phyloP scores from a whole-genome alignment of 2,797 vertebrate species.

The Phrynocephalus vlangalii region DNA sequence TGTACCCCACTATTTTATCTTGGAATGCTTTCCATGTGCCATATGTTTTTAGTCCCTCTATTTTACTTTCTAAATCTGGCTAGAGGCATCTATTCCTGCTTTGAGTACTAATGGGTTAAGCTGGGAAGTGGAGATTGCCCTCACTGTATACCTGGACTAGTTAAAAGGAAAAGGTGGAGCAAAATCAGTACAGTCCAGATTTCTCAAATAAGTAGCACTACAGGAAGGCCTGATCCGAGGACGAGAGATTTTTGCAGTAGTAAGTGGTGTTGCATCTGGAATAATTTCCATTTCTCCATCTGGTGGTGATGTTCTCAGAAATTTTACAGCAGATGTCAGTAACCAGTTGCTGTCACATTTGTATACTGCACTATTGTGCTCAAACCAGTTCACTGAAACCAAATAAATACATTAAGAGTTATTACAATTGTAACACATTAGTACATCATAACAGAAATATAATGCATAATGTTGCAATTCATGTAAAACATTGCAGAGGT shows the following conservation, averaged over 20 bases:
- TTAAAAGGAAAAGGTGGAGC: not conserved
- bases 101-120: constrained; percentile 34
- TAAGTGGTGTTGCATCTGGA: not conserved
- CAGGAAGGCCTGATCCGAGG: not conserved
- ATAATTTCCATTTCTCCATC: not conserved
- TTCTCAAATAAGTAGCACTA: not conserved
- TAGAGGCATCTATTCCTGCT: not conserved
- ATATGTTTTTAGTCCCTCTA: not conserved
- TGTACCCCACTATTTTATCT: not conserved
- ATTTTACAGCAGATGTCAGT: not conserved
- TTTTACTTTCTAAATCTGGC: not conserved
- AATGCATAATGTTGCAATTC: too few species aligned
- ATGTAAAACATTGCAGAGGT: too few species aligned
- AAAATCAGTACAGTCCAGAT: not conserved
- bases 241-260: not conserved
- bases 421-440: too few species aligned
- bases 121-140: constrained; percentile 8
- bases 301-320: not conserved
- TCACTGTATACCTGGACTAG: not conserved
- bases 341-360: too few species aligned
- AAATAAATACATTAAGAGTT: too few species aligned
- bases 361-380: too few species aligned
- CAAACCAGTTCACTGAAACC: too few species aligned
- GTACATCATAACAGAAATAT: too few species aligned
- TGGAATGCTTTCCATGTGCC: not conserved